Base-by-base conservation (phyloP, 2,113 vertebrate genomes). In the Butorides virescens region DNA sequence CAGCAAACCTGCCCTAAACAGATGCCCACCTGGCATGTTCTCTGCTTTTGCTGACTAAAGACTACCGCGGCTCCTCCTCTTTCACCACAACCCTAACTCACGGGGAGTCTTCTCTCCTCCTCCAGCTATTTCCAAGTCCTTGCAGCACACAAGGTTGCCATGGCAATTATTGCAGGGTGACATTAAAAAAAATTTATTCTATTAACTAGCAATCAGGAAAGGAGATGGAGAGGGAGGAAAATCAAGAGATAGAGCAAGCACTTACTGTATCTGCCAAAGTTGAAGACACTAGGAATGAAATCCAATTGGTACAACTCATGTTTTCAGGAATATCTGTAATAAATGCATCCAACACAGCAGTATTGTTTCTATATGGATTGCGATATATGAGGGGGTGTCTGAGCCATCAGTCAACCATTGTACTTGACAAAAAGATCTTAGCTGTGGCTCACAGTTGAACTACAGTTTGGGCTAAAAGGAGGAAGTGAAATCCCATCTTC, bases 161-260 rank as follows among this genome's bases (percentile, higher is more conserved):
- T 94, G 84, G 77, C 70, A 96, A 96, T 95, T 95, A 94, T 55
- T 92, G 67, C 94, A 94, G n/a, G 55, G 80, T 92, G 93, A 92
- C 71, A 87, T 76, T 42, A 70, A 91, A 76, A 26, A 16, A 42
- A 46, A 13, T 26, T n/a, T n/a, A 19, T 94, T 81, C 74, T 92
- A 90, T 90, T 94, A 96, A 61, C 68, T 65, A 80, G 84, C 61
- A 96, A 88, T 92, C 65, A 81, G 81, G 49, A 86, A 95, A 86
- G 55, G 29, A 84, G 94, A 88, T 53, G 50, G 47, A 96, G 47
- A 29, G n/a, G 62, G 73, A 94, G 32, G 49, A 77, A 86, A 93
- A 91, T 1, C 1, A 1, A 56, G 80, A 86, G 50, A 61, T 36
- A 61, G 44, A 66, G 18, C 29, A 79, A 85, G 50, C 55, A 90